These are phyloP conservation scores for Cerastis rubricosa DNA, from an alignment of 2,888 invertebrate genomes.

Conservation along the genomic window DNA sequence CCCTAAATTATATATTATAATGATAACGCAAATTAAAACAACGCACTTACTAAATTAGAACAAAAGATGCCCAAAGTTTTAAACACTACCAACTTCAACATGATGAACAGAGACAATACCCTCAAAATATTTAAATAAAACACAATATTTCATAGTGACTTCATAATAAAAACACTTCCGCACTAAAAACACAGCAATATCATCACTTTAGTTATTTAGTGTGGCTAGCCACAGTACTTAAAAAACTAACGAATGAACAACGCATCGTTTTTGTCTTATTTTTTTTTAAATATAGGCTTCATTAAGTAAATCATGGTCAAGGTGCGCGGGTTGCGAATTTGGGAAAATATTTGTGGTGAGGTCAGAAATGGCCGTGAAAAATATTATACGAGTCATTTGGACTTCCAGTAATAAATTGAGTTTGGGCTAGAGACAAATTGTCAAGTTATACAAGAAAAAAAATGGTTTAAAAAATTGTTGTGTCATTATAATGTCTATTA, in stretches of 20 bases:
- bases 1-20: not conserved
- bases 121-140: slow-evolving; percentile 55
- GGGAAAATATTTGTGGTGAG: slow-evolving; percentile 35
- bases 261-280: slow-evolving; percentile 59
- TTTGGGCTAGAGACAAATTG: not conserved
- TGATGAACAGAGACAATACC: slow-evolving; percentile 48
- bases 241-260: slow-evolving; percentile 50
- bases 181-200: slow-evolving; percentile 75
- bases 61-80: slow-evolving; percentile 23
- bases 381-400: slow-evolving; percentile 10
- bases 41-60: not conserved
- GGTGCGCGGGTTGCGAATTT: slow-evolving; percentile 52
- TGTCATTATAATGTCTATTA: slow-evolving; percentile 7
- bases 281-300: slow-evolving; percentile 59
- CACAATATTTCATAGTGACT: slow-evolving; percentile 65
- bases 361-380: slow-evolving; percentile 45
- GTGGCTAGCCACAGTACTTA: slow-evolving; percentile 56
- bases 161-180: slow-evolving; percentile 77
- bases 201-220: slow-evolving; percentile 74
- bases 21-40: not conserved
- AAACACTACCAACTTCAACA: slow-evolving; percentile 17
- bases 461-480: not conserved
- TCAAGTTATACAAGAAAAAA: not conserved
- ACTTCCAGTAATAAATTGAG: slow-evolving; percentile 12
- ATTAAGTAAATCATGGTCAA: slow-evolving; percentile 68